Conservation (phyloP, 2,113 vertebrate genomes). For the Abramis brama region DNA sequence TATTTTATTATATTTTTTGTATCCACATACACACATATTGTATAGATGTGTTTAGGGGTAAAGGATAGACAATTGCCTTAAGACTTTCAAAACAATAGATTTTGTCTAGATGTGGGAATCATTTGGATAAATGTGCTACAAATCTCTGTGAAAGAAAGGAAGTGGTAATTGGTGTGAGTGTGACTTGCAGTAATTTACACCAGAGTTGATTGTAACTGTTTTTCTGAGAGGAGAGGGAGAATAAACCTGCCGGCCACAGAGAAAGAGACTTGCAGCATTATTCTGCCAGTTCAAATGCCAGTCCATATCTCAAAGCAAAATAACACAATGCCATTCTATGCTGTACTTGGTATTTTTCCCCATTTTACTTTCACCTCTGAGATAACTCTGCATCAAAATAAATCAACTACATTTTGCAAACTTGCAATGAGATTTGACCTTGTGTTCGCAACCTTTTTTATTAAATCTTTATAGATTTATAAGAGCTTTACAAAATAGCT, state of each 20-base stretch:
- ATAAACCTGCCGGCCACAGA: background rate
- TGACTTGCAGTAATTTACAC: constrained; percentile 14
- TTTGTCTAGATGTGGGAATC: background rate
- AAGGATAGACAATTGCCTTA: background rate
- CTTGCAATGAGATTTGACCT: background rate
- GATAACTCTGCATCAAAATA: background rate
- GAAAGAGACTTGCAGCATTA: constrained; percentile 17
- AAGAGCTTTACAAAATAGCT: constrained; percentile 5
- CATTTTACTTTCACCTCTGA: background rate
- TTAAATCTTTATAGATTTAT: constrained; percentile 14
- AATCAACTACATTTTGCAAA: background rate
- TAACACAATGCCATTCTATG: constrained; percentile 33
- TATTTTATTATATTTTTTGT: background rate
- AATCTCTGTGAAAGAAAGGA: background rate
- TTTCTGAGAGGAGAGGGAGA: background rate
- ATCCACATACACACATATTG: background rate
- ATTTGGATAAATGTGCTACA: constrained; percentile 29
- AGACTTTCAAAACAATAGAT: constrained; percentile 6
- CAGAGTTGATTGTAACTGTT: background rate
- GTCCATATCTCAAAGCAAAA: constrained; percentile 25
- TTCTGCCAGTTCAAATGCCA: constrained; percentile 35
- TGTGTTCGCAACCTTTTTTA: background rate
- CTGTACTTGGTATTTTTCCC: constrained; percentile 12
- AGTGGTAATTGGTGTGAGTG: constrained; percentile 6
- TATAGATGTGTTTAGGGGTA: background rate